Conservation (phyloP, 2,797 vertebrate species). For the Lycodopsis pacificus region DNA sequence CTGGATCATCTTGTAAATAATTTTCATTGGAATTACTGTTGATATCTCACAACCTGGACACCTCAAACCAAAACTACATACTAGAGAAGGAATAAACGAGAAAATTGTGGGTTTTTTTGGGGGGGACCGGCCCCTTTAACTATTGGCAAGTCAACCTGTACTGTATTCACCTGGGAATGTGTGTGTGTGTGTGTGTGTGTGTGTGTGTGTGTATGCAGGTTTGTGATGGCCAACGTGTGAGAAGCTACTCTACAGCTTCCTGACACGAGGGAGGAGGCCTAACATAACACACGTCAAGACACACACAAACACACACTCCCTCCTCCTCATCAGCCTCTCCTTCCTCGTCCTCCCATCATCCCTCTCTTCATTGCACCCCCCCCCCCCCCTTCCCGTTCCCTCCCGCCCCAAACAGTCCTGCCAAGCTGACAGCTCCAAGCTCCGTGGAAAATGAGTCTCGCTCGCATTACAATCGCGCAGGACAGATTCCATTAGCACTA, state of each 20-base stretch:
- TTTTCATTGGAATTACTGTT: neutral
- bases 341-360: conserved; percentile 77
- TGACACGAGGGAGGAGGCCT: conserved; percentile 66
- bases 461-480: conserved; percentile 98
- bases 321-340: conserved; percentile 48
- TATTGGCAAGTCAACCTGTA: neutral
- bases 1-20: neutral
- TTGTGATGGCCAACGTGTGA: conserved; percentile 34
- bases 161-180: neutral
- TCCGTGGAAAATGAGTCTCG: conserved; percentile 99
- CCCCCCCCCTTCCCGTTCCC: conserved; percentile 25
- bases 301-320: conserved; percentile 40
- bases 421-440: conserved; percentile 97
- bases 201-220: neutral
- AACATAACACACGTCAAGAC: conserved; percentile 37
- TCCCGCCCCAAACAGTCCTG: conserved; percentile 53
- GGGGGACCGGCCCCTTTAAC: neutral
- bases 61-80: neutral
- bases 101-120: neutral
- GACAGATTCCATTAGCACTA: conserved; percentile 99
- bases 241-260: conserved; percentile 47
- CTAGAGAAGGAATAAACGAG: neutral
- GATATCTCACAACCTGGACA: neutral
- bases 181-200: conserved; percentile 9
- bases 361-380: conserved; percentile 53